phyloP scores from a whole-genome alignment of 2,888 invertebrate genomes.

The Metellina segmentata region DNA sequence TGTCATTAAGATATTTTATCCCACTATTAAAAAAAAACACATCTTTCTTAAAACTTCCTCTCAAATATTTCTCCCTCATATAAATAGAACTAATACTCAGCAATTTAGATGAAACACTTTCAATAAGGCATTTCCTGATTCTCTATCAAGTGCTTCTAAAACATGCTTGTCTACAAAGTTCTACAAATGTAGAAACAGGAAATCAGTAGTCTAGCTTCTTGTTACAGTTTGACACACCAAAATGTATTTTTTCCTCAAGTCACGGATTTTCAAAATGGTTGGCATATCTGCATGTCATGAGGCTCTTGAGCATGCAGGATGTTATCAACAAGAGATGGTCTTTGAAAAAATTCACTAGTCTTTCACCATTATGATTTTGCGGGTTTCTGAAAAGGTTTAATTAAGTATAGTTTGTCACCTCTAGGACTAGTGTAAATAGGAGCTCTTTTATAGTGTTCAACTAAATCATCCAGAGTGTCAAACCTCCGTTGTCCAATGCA shows the following conservation, averaged over 20 bases:
- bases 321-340: slow-evolving; percentile 39
- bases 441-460: slow-evolving; percentile 98
- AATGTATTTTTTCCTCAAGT: background rate
- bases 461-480: slow-evolving; percentile 95
- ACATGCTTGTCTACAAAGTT: too few species aligned
- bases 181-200: too few species aligned
- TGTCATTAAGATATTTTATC: too few species aligned
- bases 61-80: too few species aligned
- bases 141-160: too few species aligned
- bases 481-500: slow-evolving; percentile 99
- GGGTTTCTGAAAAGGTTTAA: slow-evolving; percentile 86
- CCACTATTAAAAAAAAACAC: too few species aligned
- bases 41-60: too few species aligned
- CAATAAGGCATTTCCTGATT: too few species aligned
- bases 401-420: slow-evolving; percentile 98
- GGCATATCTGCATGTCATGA: slow-evolving; percentile 29
- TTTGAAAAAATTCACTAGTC: slow-evolving; percentile 1
- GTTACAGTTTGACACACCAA: background rate
- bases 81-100: too few species aligned
- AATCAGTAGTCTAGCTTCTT: background rate
- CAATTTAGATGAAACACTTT: too few species aligned
- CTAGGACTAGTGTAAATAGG: slow-evolving; percentile 99
- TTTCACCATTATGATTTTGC: slow-evolving; percentile 68
- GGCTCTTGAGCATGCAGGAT: slow-evolving; percentile 31
- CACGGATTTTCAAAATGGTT: slow-evolving; percentile 1